These are phyloP conservation scores for Heliconius nattereri DNA, from an alignment of 1,140 invertebrate species.

Conservation along the genomic window DNA sequence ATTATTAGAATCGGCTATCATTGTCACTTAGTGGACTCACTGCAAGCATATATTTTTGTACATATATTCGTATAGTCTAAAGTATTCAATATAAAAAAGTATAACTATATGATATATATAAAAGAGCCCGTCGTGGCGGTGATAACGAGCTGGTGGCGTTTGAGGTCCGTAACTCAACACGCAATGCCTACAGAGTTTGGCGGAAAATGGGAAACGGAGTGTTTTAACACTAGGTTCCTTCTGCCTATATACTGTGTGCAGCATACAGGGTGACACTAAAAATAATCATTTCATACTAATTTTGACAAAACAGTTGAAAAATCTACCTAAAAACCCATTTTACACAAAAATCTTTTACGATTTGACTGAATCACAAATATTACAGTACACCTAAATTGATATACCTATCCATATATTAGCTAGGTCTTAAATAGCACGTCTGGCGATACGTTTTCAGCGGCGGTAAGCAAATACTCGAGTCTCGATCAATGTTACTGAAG, in stretches of 20 bases:
- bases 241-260: no score
- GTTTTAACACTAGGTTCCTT: no score
- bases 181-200: no score
- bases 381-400: neutral
- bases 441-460: slow-evolving; percentile 49
- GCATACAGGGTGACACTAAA: no score
- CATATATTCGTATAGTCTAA: neutral
- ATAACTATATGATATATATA: no score
- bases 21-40: neutral
- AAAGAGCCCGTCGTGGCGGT: no score
- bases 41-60: neutral
- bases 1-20: slow-evolving; percentile 13
- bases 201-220: no score
- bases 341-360: neutral
- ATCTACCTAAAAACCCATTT: neutral
- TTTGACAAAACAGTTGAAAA: neutral
- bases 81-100: neutral
- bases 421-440: slow-evolving; percentile 28
- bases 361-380: slow-evolving; percentile 6
- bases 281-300: neutral
- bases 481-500: slow-evolving; percentile 59
- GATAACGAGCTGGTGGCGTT: no score
- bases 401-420: neutral
- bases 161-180: no score
- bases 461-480: slow-evolving; percentile 48